Evolutionary conservation across 2,888 invertebrate genomes (phyloP).

Genomic region (Pseudococcus jackbeardsleyi): DNA sequence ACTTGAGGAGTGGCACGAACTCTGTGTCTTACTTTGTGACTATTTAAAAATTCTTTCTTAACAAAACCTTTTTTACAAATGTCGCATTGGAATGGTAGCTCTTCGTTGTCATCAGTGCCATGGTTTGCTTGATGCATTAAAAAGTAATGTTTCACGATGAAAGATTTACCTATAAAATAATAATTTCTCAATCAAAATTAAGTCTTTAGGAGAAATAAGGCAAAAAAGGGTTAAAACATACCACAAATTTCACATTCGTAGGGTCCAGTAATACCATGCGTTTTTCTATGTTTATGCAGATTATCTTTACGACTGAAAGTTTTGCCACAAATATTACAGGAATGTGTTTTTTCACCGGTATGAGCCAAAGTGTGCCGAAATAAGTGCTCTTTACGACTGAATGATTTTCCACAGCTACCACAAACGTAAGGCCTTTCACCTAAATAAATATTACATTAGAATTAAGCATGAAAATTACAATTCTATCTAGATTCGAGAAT

Average conservation of each 20-base stretch:
- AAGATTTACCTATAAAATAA: constrained; percentile 72
- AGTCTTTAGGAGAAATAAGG: neutral
- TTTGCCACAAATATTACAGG: constrained; percentile 70
- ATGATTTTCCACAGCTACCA: constrained; percentile 77
- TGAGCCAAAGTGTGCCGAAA: constrained; percentile 78
- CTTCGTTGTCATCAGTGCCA: constrained; percentile 64
- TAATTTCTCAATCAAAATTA: constrained; percentile 68
- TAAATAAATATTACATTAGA: constrained; percentile 59
- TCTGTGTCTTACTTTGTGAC: constrained; percentile 75
- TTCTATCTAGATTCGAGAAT: too few relatives aligned
- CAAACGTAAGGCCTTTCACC: constrained; percentile 77
- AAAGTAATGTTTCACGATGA: constrained; percentile 78
- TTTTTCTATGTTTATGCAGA: constrained; percentile 75
- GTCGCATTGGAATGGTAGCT: constrained; percentile 73
- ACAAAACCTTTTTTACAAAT: constrained; percentile 76
- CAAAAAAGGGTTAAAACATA: constrained; percentile 70
- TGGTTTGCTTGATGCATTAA: constrained; percentile 74
- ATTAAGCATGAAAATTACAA: neutral
- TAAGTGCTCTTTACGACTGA: constrained; percentile 79
- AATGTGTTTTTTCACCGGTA: constrained; percentile 72
- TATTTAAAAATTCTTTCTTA: constrained; percentile 76
- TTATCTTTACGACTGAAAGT: constrained; percentile 72
- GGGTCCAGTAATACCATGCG: constrained; percentile 71
- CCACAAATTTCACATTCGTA: constrained; percentile 77
- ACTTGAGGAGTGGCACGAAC: constrained; percentile 32